phyloP scores from a whole-genome alignment of 2,888 invertebrate genomes.

The Thereva unica region DNA sequence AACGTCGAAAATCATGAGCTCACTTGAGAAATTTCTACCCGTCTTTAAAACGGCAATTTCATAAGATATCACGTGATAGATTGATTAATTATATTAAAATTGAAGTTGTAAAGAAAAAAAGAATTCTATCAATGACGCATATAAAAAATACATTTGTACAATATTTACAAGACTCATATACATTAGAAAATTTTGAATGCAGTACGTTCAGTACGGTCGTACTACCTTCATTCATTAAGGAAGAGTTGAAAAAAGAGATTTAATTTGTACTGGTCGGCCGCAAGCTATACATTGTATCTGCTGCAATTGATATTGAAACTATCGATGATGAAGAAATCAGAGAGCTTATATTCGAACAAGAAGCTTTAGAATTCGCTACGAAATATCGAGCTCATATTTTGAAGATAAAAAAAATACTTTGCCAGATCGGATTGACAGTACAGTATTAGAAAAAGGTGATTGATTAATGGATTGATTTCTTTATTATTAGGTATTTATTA shows the following conservation, averaged over 20 bases:
- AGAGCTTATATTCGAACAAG: background rate
- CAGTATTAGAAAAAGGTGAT: no score
- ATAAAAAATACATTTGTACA: background rate
- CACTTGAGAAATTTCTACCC: no score
- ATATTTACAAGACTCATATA: background rate
- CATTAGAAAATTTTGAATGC: background rate
- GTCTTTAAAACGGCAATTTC: no score
- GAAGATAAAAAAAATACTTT: background rate
- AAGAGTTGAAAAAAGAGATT: no score
- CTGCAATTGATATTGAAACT: background rate
- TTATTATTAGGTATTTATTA: no score
- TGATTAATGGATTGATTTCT: no score
- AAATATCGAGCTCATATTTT: background rate
- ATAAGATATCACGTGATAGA: no score
- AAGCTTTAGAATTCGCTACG: background rate
- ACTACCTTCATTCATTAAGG: background rate
- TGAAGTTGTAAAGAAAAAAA: no score
- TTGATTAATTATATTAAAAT: no score
- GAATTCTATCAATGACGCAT: background rate
- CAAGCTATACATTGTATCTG: background rate
- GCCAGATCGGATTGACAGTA: background rate
- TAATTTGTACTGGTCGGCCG: background rate
- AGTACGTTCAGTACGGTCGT: background rate
- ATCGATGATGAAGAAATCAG: background rate
- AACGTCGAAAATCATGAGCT: no score